Evolutionary conservation across 2,797 vertebrate genomes (phyloP), one percentile per base, ranked within the genome.

Genomic region (Chrosomus eos): DNA sequence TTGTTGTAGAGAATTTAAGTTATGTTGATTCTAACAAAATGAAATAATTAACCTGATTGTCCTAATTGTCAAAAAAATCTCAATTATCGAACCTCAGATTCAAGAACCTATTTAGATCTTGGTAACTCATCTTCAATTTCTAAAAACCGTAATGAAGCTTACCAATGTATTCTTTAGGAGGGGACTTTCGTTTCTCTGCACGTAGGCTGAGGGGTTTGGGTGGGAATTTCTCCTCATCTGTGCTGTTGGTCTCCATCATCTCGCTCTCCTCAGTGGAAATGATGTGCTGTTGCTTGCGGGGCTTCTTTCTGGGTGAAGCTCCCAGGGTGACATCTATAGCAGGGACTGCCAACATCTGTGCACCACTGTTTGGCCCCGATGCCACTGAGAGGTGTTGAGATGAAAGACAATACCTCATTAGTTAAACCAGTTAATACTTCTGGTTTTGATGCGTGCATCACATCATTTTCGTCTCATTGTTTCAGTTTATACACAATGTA

Each of bases 221-320:
- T 14, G 95, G 94, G 58, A 95, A 94, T 90, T 96, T 97, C 90
- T 99, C 98, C 53, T 99, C 98, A 2, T 99, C 98, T 0, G 98
- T 99, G 92, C 97, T 99, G 91, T 99, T 98, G 18, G 98, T 97
- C 94, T 99, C 98, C 94, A 99, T 96, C 97, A 99, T 99, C 88
- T 99, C 98, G 0, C 96, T 98, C 90, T 99, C 98, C 91, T 99
- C 98, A 0, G 98, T 99, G 33, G 97, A 99, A 90, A 99, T 99
- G 40, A 99, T 95, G 0, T 99, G 98, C 92, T 99, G 98, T 92
- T 99, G 98, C 90, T 99, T 99, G 48, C 98, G 96, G 55, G 98
- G 98, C 87, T 99, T 99, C 91, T 99, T 99, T 88, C 98, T 95
- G 0, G 98, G 98, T 0, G 98, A 99, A 76, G 98, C 98, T 86